These are phyloP conservation scores for Polyploca ridens DNA, from an alignment of 2,888 invertebrate species.

Conservation along the genomic window DNA sequence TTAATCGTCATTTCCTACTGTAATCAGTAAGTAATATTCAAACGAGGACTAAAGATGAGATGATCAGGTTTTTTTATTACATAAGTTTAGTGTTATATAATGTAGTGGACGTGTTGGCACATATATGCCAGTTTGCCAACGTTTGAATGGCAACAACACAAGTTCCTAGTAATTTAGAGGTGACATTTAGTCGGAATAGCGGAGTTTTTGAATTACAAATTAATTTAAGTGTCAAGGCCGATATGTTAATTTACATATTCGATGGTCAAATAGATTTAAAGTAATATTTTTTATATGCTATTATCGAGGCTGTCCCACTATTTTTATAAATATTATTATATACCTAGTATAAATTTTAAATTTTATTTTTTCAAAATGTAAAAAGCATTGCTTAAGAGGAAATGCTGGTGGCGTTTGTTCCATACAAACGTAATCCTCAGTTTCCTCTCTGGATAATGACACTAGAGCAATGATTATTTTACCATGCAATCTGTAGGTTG, in stretches of 20 bases:
- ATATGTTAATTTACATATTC: slow-evolving; percentile 28
- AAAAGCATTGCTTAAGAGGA: too few relatives aligned
- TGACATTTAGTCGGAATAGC: slow-evolving; percentile 48
- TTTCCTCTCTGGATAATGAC: too few relatives aligned
- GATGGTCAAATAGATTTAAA: slow-evolving; percentile 6
- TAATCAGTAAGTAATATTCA: not conserved
- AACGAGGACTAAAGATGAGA: slow-evolving; percentile 32
- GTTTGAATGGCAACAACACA: slow-evolving; percentile 11
- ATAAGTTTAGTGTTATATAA: slow-evolving; percentile 57
- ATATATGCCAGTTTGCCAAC: slow-evolving; percentile 31
- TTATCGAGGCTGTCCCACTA: too few relatives aligned
- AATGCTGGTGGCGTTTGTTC: too few relatives aligned
- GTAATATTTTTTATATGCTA: too few relatives aligned
- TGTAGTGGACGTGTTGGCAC: slow-evolving; percentile 41
- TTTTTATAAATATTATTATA: too few relatives aligned
- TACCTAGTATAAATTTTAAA: too few relatives aligned
- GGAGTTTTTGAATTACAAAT: slow-evolving; percentile 52
- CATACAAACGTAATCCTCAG: too few relatives aligned
- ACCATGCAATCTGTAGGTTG: too few relatives aligned
- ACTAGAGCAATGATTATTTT: too few relatives aligned
- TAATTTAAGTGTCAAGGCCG: slow-evolving; percentile 51
- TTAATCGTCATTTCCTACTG: not conserved
- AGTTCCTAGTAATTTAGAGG: slow-evolving; percentile 16
- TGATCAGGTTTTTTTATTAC: slow-evolving; percentile 55
- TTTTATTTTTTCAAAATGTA: too few relatives aligned